Evolutionary conservation across 2,888 invertebrate species (phyloP).

Genomic region (Eupithecia centaureata): DNA sequence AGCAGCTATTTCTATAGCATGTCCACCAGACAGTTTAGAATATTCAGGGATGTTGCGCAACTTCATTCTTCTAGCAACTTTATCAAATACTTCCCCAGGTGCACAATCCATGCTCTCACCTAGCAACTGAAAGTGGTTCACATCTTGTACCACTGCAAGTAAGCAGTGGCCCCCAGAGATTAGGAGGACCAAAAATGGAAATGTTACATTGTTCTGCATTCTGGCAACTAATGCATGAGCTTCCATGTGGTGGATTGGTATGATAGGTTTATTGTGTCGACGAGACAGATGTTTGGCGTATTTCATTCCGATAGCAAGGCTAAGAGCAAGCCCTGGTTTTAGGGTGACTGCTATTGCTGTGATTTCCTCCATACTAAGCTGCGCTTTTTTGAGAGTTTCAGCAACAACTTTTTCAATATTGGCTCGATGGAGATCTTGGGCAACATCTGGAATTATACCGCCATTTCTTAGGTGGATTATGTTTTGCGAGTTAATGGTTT

Average conservation of each 20-base stretch:
- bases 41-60: constrained; percentile 91
- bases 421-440: constrained; percentile 90
- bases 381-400: constrained; percentile 86
- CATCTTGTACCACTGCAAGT: constrained; percentile 88
- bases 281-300: constrained; percentile 92
- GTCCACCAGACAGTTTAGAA: constrained; percentile 90
- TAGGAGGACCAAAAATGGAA: constrained; percentile 94
- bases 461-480: constrained; percentile 89
- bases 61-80: constrained; percentile 93
- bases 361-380: constrained; percentile 86
- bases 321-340: constrained; percentile 92
- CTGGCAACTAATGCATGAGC: constrained; percentile 97
- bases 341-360: constrained; percentile 95
- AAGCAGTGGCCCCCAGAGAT: constrained; percentile 98
- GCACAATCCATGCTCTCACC: constrained; percentile 93
- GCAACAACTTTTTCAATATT: constrained; percentile 90
- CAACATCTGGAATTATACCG: constrained; percentile 96
- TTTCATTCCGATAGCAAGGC: constrained; percentile 90
- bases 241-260: constrained; percentile 99
- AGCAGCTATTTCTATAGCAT: constrained; percentile 93
- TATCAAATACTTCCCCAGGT: constrained; percentile 97
- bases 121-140: constrained; percentile 90
- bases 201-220: constrained; percentile 88
- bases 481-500: constrained; percentile 92
- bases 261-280: constrained; percentile 89